phyloP scores from a whole-genome alignment of 2,113 vertebrate genomes.

The Salvelinus alpinus region DNA sequence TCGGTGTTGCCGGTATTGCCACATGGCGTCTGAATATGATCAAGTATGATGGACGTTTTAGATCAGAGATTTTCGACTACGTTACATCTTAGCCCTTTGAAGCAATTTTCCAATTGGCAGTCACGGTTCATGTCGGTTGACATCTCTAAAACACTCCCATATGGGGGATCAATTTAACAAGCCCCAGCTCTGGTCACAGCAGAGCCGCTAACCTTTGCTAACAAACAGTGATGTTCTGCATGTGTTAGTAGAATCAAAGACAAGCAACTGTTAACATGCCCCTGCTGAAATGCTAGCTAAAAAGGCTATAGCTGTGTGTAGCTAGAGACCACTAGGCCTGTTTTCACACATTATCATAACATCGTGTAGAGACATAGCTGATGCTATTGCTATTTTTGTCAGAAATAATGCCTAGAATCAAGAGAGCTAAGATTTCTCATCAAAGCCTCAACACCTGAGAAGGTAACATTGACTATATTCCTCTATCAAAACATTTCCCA shows the following conservation, averaged over 20 bases:
- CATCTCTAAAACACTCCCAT: constrained; percentile 2
- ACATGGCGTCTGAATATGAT: background rate
- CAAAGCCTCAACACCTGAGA: too few species aligned
- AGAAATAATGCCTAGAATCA: too few species aligned
- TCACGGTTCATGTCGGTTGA: constrained; percentile 1
- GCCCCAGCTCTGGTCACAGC: background rate
- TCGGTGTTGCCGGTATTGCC: background rate
- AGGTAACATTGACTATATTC: too few species aligned
- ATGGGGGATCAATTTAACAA: constrained; percentile 12
- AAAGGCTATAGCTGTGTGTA: background rate
- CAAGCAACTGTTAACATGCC: background rate
- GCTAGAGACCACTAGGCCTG: background rate
- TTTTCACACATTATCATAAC: too few species aligned
- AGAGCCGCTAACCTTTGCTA: background rate
- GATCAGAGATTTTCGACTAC: background rate
- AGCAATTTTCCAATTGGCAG: constrained; percentile 1
- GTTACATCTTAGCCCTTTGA: background rate
- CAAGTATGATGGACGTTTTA: background rate
- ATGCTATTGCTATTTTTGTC: too few species aligned
- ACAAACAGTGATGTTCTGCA: background rate
- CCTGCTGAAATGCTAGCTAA: background rate
- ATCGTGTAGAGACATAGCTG: too few species aligned
- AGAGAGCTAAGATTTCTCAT: too few species aligned
- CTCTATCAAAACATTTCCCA: too few species aligned
- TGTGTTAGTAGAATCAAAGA: background rate